phyloP scores from a whole-genome alignment of 2,888 invertebrate genomes.

The Trileptium ribeirensis region DNA sequence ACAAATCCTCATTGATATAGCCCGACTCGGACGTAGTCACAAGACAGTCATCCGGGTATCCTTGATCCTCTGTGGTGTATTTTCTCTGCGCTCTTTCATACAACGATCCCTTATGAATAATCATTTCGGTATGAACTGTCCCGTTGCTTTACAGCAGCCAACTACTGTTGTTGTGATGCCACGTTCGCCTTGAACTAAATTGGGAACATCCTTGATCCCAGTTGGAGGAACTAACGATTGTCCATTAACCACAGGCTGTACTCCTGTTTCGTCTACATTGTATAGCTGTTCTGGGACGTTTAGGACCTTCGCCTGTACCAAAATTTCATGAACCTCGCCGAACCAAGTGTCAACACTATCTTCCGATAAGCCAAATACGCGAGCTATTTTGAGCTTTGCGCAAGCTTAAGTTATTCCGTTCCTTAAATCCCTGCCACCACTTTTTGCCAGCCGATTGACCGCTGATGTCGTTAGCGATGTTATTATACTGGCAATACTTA shows the following conservation, averaged over 20 bases:
- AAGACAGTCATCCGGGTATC: background rate
- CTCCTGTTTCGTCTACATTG: conserved; percentile 7
- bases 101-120: background rate
- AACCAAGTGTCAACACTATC: background rate
- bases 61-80: background rate
- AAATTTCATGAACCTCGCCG: background rate
- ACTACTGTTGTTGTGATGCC: background rate
- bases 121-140: background rate
- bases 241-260: too few relatives aligned
- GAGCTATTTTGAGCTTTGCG: background rate
- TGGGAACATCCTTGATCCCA: background rate
- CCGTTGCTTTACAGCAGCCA: background rate
- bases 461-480: too few relatives aligned
- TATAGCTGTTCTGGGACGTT: background rate
- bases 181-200: background rate
- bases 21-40: background rate
- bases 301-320: background rate
- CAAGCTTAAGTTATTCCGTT: too few relatives aligned
- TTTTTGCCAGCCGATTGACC: too few relatives aligned
- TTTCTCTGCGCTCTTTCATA: background rate
- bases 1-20: background rate
- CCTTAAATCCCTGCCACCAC: too few relatives aligned
- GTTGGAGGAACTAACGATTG: background rate
- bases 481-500: too few relatives aligned
- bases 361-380: background rate